These are phyloP conservation scores for Philopedon plagiatum DNA, from an alignment of 2,888 invertebrate genomes.

Conservation along the genomic window DNA sequence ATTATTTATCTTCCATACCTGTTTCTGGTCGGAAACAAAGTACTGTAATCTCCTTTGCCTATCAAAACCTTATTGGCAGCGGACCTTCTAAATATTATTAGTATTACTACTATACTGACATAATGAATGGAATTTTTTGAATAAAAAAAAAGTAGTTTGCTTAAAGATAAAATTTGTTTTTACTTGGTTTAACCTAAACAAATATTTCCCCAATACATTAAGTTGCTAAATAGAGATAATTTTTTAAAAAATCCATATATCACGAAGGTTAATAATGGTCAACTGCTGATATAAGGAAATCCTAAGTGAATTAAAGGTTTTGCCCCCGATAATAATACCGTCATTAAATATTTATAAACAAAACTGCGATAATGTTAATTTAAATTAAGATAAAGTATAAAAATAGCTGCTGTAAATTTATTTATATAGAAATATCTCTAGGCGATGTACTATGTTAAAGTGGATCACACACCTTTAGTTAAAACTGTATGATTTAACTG, in stretches of 20 bases:
- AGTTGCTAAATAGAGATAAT: not conserved
- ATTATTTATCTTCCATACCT: too few relatives aligned
- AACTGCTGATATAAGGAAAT: conserved; percentile 16
- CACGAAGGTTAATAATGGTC: not conserved
- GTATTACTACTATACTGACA: not conserved
- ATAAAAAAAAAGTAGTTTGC: not conserved
- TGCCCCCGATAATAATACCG: not conserved
- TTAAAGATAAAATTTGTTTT: not conserved
- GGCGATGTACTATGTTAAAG: too few relatives aligned
- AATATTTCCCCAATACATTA: not conserved
- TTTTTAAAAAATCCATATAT: not conserved
- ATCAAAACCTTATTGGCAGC: too few relatives aligned
- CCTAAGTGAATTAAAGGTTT: not conserved
- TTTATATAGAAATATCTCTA: too few relatives aligned
- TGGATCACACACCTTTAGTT: too few relatives aligned
- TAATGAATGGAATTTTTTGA: not conserved
- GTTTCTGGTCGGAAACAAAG: too few relatives aligned
- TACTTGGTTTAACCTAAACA: not conserved
- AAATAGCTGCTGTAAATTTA: not conserved
- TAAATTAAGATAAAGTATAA: conserved; percentile 2
- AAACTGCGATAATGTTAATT: not conserved
- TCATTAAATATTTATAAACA: not conserved
- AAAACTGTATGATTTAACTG: too few relatives aligned
- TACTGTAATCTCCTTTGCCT: too few relatives aligned
- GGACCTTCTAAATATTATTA: too few relatives aligned